Percentiles rank a stretch among this genome's conserved stretches.
Evolutionary conservation across 2,113 vertebrate species (phyloP).

Genomic region (Psammodynastes pulverulentus): DNA sequence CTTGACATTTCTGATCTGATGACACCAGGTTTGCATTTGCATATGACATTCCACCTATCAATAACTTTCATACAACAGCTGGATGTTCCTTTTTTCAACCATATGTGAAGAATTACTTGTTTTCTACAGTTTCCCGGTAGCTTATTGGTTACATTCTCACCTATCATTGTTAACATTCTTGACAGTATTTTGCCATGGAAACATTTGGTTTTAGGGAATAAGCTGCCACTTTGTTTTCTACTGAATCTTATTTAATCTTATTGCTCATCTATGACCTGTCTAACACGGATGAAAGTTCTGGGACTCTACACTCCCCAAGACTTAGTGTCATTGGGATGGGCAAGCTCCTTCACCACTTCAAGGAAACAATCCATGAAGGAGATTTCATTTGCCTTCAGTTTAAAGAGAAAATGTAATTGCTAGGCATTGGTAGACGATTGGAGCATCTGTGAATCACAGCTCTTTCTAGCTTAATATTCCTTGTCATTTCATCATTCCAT

Average conservation of each 20-base stretch:
- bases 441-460: background rate
- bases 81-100: background rate
- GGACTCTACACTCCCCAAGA: background rate
- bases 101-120: background rate
- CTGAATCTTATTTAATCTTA: background rate
- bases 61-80: background rate
- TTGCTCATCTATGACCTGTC: background rate
- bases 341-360: background rate
- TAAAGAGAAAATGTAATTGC: background rate
- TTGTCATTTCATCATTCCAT: background rate
- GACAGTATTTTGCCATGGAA: background rate
- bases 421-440: background rate
- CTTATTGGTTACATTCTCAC: background rate
- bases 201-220: background rate
- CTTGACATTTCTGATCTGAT: background rate
- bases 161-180: background rate
- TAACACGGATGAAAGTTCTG: background rate
- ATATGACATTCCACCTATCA: background rate
- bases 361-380: background rate
- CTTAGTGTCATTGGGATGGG: background rate
- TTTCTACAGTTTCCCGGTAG: background rate
- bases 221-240: background rate
- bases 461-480: background rate
- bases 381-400: background rate
- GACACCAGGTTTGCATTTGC: background rate